Conservation (phyloP, 2,113 vertebrate genomes). For the Poeciliopsis turrubarensis region DNA sequence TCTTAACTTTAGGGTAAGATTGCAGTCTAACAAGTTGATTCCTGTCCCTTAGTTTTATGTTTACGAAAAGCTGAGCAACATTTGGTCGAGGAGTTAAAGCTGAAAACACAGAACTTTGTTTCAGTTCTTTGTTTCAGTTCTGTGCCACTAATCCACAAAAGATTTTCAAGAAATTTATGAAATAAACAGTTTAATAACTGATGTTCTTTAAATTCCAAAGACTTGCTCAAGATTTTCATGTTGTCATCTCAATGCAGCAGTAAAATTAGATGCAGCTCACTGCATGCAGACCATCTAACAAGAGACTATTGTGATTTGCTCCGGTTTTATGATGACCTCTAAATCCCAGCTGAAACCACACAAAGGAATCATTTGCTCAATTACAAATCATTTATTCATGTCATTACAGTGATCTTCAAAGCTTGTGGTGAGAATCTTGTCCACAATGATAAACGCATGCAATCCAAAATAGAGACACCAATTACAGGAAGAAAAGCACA, state of each 20-base stretch:
- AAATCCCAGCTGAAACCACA: not conserved
- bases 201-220: not conserved
- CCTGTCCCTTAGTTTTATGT: not conserved
- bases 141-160: too few relatives aligned
- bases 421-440: not conserved
- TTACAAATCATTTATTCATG: not conserved
- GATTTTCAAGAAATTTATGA: too few relatives aligned
- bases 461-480: not conserved
- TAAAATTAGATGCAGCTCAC: not conserved
- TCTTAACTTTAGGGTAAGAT: not conserved
- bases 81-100: too few relatives aligned
- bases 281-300: not conserved
- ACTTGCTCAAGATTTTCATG: not conserved
- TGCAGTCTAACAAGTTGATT: not conserved
- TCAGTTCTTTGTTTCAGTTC: too few relatives aligned
- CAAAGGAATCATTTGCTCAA: not conserved
- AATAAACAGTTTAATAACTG: not conserved
- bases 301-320: not conserved
- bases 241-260: not conserved
- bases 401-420: not conserved
- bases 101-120: not conserved
- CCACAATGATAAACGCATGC: not conserved
- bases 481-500: not conserved
- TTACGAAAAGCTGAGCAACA: too few relatives aligned
- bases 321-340: not conserved